Percentiles rank a stretch among this genome's conserved stretches.
These are phyloP conservation scores for Gymnothorax reevesii DNA, from an alignment of 2,797 vertebrate genomes.

Conservation along the genomic window DNA sequence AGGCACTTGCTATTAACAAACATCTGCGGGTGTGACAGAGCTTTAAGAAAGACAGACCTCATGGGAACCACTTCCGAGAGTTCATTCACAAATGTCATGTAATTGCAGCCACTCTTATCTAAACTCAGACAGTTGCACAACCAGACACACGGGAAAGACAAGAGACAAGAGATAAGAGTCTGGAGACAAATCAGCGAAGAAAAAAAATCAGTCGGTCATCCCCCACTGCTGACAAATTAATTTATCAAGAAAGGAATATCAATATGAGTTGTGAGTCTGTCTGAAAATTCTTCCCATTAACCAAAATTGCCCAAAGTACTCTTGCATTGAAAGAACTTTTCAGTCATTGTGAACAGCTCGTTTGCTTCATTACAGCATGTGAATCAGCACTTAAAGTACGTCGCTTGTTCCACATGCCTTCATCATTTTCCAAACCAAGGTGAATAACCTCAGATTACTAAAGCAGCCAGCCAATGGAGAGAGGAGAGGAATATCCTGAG, in stretches of 20 bases:
- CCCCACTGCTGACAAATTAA: conserved; percentile 8
- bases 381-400: neutral
- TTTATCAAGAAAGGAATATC: neutral
- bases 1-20: conserved; percentile 28
- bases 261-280: neutral
- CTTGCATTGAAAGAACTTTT: neutral
- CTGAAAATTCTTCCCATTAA: neutral
- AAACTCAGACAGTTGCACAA: conserved; percentile 19
- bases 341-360: neutral
- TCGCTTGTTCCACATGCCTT: neutral
- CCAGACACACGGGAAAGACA: conserved; percentile 35
- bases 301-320: neutral
- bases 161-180: conserved; percentile 34
- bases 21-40: conserved; percentile 35
- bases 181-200: conserved; percentile 21
- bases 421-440: neutral
- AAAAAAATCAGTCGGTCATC: neutral
- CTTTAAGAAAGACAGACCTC: conserved; percentile 34
- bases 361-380: neutral
- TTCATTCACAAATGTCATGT: conserved; percentile 34
- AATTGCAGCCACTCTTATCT: conserved; percentile 38
- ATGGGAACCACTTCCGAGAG: conserved; percentile 34
- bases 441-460: neutral
- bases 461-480: neutral
- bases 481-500: neutral